phyloP scores from a whole-genome alignment of 92 coral and sea anemone species.

The Scolanthus callimorphus region DNA sequence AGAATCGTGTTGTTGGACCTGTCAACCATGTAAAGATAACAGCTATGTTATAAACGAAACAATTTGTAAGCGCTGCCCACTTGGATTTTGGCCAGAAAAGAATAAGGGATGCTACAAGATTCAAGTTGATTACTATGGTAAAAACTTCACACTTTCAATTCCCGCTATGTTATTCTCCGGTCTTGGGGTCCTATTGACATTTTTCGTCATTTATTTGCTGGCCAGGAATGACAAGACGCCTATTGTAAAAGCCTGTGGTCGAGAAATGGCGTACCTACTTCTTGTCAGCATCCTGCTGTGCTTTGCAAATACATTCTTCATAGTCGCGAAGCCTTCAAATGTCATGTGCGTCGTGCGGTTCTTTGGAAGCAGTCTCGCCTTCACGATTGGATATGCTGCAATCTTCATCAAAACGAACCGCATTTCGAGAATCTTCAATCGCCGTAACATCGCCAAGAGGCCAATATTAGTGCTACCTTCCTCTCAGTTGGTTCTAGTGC shows the following conservation, averaged over 20 bases:
- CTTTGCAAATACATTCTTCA: constrained; percentile 57
- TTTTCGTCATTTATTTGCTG: constrained; percentile 66
- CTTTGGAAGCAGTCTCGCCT: constrained; percentile 79
- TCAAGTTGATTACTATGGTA: constrained; percentile 64
- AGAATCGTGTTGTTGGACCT: constrained; percentile 85
- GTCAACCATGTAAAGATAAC: constrained; percentile 70
- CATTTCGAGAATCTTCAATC: constrained; percentile 93
- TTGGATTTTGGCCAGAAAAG: constrained; percentile 72
- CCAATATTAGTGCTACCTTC: constrained; percentile 92
- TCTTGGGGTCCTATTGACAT: constrained; percentile 59
- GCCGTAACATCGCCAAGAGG: constrained; percentile 82
- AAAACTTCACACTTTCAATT: constrained; percentile 45
- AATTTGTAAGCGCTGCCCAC: constrained; percentile 67
- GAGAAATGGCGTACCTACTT: constrained; percentile 82
- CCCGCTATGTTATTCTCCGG: constrained; percentile 77
- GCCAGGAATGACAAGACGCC: constrained; percentile 80
- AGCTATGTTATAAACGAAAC: constrained; percentile 63
- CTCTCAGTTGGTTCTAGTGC: constrained; percentile 79
- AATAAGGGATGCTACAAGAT: constrained; percentile 48
- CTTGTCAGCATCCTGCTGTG: constrained; percentile 75
- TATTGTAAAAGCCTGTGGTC: constrained; percentile 91
- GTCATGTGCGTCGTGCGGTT: constrained; percentile 74
- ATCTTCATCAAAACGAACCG: constrained; percentile 95
- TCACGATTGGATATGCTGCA: constrained; percentile 88
- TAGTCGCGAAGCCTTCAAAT: constrained; percentile 60